phyloP scores from a whole-genome alignment of 1,140 invertebrate genomes.

The Palaemon carinicauda region DNA sequence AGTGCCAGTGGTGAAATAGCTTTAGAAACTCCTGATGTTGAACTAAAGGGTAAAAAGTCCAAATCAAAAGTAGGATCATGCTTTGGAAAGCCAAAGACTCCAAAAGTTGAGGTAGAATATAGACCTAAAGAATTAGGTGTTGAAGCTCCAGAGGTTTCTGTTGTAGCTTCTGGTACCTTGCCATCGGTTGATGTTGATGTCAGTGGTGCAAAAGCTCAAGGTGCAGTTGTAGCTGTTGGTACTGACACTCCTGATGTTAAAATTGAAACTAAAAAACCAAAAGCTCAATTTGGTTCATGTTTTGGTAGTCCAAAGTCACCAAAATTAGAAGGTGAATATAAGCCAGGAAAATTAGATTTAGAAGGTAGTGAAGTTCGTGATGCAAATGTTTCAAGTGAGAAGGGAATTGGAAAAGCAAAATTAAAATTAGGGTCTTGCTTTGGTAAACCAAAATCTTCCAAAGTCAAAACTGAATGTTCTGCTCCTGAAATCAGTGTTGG shows the following conservation, averaged over 20 bases:
- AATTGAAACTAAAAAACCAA: no score
- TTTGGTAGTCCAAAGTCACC: background rate
- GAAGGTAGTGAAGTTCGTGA: background rate
- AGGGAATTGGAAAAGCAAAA: background rate
- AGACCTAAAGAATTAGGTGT: background rate
- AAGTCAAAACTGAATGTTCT: slow-evolving; percentile 1
- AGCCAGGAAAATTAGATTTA: background rate
- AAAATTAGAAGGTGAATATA: slow-evolving; percentile 1
- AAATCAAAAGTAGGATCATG: background rate
- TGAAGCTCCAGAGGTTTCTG: slow-evolving; percentile 18
- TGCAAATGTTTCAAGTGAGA: background rate
- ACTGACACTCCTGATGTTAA: no score
- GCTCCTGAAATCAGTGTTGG: background rate
- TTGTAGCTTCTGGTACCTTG: no score
- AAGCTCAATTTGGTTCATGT: background rate
- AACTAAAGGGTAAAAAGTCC: background rate
- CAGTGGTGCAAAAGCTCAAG: no score
- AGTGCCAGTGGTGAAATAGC: background rate
- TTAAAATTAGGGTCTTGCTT: background rate
- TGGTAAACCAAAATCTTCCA: slow-evolving; percentile 1
- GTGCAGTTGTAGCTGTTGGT: background rate
- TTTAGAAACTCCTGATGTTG: background rate
- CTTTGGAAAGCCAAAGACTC: background rate
- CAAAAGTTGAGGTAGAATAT: slow-evolving; percentile 28
- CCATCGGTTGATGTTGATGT: no score